A percentile compares a stretch with the other conserved stretches of the same genome.
These are phyloP conservation scores for Microplitis demolitor DNA, from an alignment of 1,140 invertebrate genomes.

Conservation along the genomic window DNA sequence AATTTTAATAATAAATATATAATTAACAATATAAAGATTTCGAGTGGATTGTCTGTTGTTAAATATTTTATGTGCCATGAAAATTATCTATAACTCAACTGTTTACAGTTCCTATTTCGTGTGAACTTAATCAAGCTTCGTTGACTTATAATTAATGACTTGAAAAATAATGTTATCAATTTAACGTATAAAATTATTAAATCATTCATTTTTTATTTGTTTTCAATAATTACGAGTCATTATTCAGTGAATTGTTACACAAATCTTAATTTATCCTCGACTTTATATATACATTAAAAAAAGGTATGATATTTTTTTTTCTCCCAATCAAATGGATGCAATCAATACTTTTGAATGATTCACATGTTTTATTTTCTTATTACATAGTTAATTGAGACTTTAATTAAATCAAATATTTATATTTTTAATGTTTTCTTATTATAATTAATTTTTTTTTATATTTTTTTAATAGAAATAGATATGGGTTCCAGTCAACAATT, in stretches of 20 bases:
- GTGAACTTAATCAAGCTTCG: neutral
- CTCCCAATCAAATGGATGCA: constrained; percentile 3
- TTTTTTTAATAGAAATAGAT: constrained; percentile 39
- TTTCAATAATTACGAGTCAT: neutral
- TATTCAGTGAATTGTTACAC: neutral
- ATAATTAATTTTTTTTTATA: neutral
- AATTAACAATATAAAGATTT: constrained; percentile 27
- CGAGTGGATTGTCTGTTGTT: constrained; percentile 9
- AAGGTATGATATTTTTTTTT: constrained; percentile 12
- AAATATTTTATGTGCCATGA: constrained; percentile 43
- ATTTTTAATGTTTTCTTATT: neutral
- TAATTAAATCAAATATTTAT: neutral
- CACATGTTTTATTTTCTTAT: neutral
- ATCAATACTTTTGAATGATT: constrained; percentile 2
- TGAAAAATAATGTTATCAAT: neutral
- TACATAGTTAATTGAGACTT: neutral
- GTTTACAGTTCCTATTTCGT: constrained; percentile 44
- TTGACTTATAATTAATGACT: neutral
- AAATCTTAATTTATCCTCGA: neutral
- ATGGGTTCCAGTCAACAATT: constrained; percentile 71
- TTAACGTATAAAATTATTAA: neutral
- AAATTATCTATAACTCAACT: constrained; percentile 36
- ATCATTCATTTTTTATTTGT: neutral
- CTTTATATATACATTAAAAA: neutral
- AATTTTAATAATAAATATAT: constrained; percentile 31